These are phyloP conservation scores for Hylaeus anthracinus DNA, from an alignment of 1,140 invertebrate species.

Conservation along the genomic window DNA sequence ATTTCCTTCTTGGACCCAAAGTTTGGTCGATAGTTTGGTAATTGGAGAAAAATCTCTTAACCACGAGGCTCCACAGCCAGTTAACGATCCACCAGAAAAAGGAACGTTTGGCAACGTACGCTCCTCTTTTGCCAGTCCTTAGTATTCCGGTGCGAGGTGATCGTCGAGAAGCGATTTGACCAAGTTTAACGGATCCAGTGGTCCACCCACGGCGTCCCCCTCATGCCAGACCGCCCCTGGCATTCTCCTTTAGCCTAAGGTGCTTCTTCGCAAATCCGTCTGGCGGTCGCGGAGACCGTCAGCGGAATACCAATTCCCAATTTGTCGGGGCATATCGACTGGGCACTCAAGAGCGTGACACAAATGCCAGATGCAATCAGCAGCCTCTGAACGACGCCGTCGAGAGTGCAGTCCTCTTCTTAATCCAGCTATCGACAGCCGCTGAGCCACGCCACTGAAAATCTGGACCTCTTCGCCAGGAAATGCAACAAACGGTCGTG, in stretches of 20 bases:
- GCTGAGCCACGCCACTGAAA: conserved; percentile 19
- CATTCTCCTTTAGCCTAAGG: conserved; percentile 41
- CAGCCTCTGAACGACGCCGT: conserved; percentile 61
- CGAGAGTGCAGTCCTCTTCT: conserved; percentile 73
- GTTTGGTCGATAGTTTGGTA: not conserved
- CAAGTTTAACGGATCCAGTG: conserved; percentile 72
- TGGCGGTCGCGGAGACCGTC: conserved; percentile 70
- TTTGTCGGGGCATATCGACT: conserved; percentile 80
- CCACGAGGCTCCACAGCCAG: not conserved
- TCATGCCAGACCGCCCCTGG: not conserved
- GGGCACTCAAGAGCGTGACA: conserved; percentile 80
- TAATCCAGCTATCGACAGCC: conserved; percentile 65
- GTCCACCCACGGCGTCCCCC: conserved; percentile 43
- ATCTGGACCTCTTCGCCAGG: conserved; percentile 19
- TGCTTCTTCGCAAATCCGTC: conserved; percentile 80
- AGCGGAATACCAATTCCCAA: conserved; percentile 79
- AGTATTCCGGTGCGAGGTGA: conserved; percentile 68
- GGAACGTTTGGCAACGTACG: conserved; percentile 24
- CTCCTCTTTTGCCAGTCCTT: conserved; percentile 46
- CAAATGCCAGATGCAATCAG: conserved; percentile 82
- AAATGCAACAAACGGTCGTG: conserved; percentile 23
- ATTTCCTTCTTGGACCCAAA: no score
- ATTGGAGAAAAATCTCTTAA: not conserved
- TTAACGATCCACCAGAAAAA: conserved; percentile 32
- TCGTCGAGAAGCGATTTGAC: conserved; percentile 77